Evolutionary conservation across 2,888 invertebrate species (phyloP).

Genomic region (Lutraria lutraria): DNA sequence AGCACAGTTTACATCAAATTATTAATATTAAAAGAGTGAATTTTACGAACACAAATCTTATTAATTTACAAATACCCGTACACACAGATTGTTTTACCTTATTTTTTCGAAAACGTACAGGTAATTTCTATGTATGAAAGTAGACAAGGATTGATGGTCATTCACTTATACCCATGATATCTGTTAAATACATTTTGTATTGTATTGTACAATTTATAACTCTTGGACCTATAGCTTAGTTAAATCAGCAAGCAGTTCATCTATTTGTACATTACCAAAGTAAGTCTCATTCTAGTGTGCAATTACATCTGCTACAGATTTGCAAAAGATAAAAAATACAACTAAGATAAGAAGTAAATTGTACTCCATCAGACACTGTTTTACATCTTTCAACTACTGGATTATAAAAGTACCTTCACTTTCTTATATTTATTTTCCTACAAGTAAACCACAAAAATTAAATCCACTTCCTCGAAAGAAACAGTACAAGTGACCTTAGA

Average conservation of each 20-base stretch:
- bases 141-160: constrained; percentile 26
- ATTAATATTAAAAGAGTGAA: background rate
- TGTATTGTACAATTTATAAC: background rate
- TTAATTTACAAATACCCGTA: background rate
- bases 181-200: constrained; percentile 45
- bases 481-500: too few species aligned
- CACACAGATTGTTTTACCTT: constrained; percentile 30
- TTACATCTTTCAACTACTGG: too few species aligned
- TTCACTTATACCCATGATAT: constrained; percentile 55
- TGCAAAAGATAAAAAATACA: too few species aligned
- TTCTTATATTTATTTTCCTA: too few species aligned
- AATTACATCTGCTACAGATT: too few species aligned
- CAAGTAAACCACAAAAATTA: too few species aligned
- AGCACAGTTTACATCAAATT: background rate
- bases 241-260: background rate
- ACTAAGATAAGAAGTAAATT: background rate
- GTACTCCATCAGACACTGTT: background rate
- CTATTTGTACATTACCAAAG: background rate
- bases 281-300: background rate
- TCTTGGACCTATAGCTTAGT: too few species aligned
- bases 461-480: too few species aligned
- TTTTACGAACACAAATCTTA: too few species aligned
- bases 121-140: constrained; percentile 44
- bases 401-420: too few species aligned
- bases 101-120: constrained; percentile 7